A percentile compares a stretch with the other conserved stretches of the same genome.
These are phyloP conservation scores for Argyresthia goedartella DNA, from an alignment of 2,888 invertebrate genomes.

Conservation along the genomic window DNA sequence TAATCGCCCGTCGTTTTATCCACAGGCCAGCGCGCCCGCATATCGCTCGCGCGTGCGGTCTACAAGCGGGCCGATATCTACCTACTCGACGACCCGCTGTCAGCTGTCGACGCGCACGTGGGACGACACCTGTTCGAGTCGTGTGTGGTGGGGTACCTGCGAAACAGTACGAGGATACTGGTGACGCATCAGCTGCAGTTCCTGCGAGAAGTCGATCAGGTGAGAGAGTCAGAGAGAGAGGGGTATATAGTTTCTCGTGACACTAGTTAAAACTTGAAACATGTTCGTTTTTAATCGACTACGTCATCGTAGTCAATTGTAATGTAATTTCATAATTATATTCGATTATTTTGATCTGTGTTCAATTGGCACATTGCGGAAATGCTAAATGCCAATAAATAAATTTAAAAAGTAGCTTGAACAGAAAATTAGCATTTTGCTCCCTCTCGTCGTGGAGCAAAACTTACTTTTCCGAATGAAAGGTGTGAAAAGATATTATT, in stretches of 20 bases:
- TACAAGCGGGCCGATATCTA: slow-evolving; percentile 90
- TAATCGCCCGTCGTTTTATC: slow-evolving; percentile 22
- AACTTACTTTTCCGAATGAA: too few relatives aligned
- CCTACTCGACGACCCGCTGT: slow-evolving; percentile 90
- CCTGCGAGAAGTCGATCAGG: slow-evolving; percentile 70
- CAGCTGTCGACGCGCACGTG: slow-evolving; percentile 94
- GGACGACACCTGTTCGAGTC: slow-evolving; percentile 90
- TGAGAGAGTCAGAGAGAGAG: slow-evolving; percentile 15
- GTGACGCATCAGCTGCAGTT: slow-evolving; percentile 84
- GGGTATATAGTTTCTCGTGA: not conserved
- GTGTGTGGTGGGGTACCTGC: slow-evolving; percentile 77
- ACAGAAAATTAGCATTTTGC: too few relatives aligned
- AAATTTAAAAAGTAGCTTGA: too few relatives aligned
- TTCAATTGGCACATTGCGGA: too few relatives aligned
- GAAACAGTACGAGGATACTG: slow-evolving; percentile 79
- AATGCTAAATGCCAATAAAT: too few relatives aligned
- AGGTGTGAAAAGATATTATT: too few relatives aligned
- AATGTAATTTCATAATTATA: too few relatives aligned
- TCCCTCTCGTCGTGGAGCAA: too few relatives aligned
- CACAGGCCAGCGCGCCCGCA: slow-evolving; percentile 88
- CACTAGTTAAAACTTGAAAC: too few relatives aligned
- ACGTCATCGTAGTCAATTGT: too few relatives aligned
- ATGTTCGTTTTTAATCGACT: too few relatives aligned
- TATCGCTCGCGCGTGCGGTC: slow-evolving; percentile 88
- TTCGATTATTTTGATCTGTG: too few relatives aligned